Evolutionary conservation across 2,888 invertebrate genomes (phyloP).

Genomic region (Dasypogon diadema): DNA sequence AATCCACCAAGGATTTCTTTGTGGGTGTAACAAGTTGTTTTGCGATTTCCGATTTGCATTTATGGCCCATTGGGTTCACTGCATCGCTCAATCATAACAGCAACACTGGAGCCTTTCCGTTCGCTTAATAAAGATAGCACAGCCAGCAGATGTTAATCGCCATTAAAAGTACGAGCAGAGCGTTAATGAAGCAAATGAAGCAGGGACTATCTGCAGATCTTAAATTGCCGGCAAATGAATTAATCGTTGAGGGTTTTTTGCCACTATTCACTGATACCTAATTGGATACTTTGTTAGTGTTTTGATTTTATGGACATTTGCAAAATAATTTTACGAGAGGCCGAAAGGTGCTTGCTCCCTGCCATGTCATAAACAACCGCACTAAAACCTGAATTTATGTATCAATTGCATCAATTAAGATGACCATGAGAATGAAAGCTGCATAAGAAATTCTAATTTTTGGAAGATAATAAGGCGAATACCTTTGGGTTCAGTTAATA

Average conservation of each 20-base stretch:
- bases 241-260: neutral
- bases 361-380: neutral
- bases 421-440: neutral
- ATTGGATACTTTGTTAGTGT: neutral
- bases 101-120: neutral
- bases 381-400: neutral
- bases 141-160: neutral
- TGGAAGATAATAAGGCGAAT: neutral
- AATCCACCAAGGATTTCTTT: conserved; percentile 11
- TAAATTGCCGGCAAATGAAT: neutral
- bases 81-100: conserved; percentile 10
- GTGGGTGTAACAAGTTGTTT: conserved; percentile 38
- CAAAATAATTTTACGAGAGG: neutral
- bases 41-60: conserved; percentile 2
- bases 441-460: neutral
- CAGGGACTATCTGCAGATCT: neutral
- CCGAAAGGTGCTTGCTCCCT: conserved; percentile 20
- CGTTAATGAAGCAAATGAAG: neutral
- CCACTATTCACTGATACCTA: neutral
- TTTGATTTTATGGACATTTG: neutral
- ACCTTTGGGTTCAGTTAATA: neutral
- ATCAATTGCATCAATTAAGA: conserved; percentile 37
- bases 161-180: neutral
- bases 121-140: neutral
- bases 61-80: neutral